phyloP scores from a whole-genome alignment of 2,113 vertebrate genomes.

The Phalacrocorax carbo region DNA sequence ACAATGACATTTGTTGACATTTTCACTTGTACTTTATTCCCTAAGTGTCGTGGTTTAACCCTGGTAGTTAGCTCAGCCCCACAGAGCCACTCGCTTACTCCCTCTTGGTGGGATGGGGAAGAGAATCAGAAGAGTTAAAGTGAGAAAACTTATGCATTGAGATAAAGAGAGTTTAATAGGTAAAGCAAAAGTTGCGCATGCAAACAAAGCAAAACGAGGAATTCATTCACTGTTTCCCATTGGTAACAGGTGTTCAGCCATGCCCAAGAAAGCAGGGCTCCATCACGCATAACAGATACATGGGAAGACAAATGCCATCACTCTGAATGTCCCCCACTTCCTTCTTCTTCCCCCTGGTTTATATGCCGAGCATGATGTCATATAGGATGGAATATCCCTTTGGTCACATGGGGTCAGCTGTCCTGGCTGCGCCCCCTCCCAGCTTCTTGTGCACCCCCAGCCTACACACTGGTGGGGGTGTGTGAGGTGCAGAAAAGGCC shows the following conservation, averaged over 20 bases:
- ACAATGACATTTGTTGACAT: not conserved
- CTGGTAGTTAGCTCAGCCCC: not conserved
- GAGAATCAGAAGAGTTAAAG: not conserved
- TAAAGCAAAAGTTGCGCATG: fast-evolving
- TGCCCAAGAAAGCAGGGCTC: not conserved
- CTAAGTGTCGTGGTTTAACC: not conserved
- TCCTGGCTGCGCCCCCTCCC: not conserved
- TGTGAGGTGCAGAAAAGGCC: not conserved
- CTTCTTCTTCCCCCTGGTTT: not conserved
- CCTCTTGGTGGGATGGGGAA: not conserved
- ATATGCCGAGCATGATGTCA: not conserved
- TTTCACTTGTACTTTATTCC: not conserved
- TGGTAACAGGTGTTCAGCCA: not conserved
- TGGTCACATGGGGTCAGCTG: not conserved
- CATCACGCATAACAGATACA: fast-evolving
- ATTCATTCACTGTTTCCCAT: not conserved
- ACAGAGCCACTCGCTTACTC: not conserved
- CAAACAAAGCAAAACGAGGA: not conserved
- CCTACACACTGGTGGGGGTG: fast-evolving
- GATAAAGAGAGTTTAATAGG: not conserved
- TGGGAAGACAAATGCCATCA: not conserved
- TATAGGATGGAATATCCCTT: not conserved
- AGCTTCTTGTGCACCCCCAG: not conserved
- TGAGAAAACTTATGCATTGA: not conserved
- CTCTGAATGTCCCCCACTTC: not conserved